Evolutionary conservation across 2,888 invertebrate genomes (phyloP).

Genomic region (Pogonocherus hispidulus): DNA sequence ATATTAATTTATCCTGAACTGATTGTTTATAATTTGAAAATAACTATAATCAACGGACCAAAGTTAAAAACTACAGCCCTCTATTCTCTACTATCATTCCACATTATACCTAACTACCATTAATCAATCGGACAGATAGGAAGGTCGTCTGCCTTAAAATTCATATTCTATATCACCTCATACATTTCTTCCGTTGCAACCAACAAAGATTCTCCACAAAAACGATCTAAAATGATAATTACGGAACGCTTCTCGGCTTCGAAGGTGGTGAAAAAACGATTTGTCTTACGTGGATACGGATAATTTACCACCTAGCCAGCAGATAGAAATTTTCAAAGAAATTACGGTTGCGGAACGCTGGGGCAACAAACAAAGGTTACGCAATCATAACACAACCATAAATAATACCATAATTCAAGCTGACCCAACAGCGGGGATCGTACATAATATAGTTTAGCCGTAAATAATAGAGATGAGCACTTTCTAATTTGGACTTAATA

Average conservation of each 20-base stretch:
- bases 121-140: too few species aligned
- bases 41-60: too few species aligned
- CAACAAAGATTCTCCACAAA: too few species aligned
- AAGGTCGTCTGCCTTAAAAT: too few species aligned
- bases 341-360: conserved; percentile 10
- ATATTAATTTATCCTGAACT: too few species aligned
- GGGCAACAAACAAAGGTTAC: background rate
- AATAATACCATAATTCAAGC: background rate
- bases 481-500: conserved; percentile 4
- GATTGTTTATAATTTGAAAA: too few species aligned
- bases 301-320: background rate
- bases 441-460: background rate
- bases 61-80: too few species aligned
- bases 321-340: conserved; percentile 12
- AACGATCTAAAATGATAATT: background rate
- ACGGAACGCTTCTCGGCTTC: background rate
- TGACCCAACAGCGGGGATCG: background rate
- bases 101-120: too few species aligned
- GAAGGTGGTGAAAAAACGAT: background rate
- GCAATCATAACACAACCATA: conserved; percentile 8
- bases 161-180: too few species aligned
- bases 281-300: conserved; percentile 1
- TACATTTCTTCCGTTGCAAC: too few species aligned
- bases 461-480: conserved; percentile 1
- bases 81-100: too few species aligned